These are phyloP conservation scores for Spodoptera picta DNA, from an alignment of 2,888 invertebrate genomes.

Conservation along the genomic window DNA sequence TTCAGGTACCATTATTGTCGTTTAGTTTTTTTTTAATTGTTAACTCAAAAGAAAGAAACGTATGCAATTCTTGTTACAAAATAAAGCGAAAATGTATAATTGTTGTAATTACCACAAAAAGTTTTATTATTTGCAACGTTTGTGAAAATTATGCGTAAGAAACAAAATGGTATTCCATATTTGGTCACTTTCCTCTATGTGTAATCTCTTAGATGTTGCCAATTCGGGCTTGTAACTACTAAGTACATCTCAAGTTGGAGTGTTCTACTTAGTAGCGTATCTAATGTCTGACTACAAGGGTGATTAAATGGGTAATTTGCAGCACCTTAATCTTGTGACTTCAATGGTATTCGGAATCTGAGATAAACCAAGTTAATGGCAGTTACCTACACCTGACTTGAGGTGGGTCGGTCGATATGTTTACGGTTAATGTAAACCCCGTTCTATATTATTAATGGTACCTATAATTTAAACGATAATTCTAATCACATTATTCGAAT, in stretches of 20 bases:
- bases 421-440: constrained; percentile 4
- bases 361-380: constrained; percentile 24
- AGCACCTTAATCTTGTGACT: constrained; percentile 36
- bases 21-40: too few relatives aligned
- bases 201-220: neutral
- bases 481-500: constrained; percentile 3
- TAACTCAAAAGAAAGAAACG: too few relatives aligned
- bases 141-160: too few relatives aligned
- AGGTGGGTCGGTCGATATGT: constrained; percentile 10
- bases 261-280: constrained; percentile 17
- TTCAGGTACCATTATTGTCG: too few relatives aligned
- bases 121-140: too few relatives aligned
- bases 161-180: too few relatives aligned
- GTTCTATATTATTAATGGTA: neutral
- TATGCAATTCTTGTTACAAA: too few relatives aligned
- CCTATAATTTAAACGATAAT: constrained; percentile 10
- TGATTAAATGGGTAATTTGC: constrained; percentile 41
- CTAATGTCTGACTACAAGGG: constrained; percentile 39
- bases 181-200: too few relatives aligned
- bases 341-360: constrained; percentile 33
- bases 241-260: constrained; percentile 21
- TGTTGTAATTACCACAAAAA: too few relatives aligned
- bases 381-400: constrained; percentile 5
- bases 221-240: neutral
- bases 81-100: too few relatives aligned